These are phyloP conservation scores for Bradypodion ventrale DNA, from an alignment of 2,797 vertebrate species.

Conservation along the genomic window DNA sequence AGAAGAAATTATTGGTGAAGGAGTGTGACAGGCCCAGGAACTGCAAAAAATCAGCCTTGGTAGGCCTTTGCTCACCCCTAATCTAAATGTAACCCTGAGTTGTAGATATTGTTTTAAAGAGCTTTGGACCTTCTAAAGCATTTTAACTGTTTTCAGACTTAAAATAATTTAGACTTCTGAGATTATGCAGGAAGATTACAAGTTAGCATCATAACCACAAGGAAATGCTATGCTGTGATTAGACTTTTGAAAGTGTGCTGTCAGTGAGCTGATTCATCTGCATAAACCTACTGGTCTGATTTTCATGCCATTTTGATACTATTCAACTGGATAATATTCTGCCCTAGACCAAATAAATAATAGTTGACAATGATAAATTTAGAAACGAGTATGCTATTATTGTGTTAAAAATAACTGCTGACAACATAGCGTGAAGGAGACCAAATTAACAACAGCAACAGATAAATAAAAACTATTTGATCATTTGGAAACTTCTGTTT, in stretches of 20 bases:
- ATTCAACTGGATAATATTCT: background rate
- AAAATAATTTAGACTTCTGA: background rate
- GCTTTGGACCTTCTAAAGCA: constrained; percentile 6
- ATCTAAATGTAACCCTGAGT: too few relatives aligned
- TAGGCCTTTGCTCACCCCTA: too few relatives aligned
- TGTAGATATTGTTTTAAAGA: too few relatives aligned
- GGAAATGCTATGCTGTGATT: background rate
- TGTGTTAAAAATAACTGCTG: background rate
- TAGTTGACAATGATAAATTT: constrained; percentile 5
- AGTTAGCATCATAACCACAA: background rate
- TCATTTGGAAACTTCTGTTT: background rate
- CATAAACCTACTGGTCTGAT: background rate
- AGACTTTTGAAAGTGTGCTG: background rate
- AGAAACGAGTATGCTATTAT: background rate
- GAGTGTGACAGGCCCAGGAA: background rate
- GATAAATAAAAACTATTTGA: too few relatives aligned
- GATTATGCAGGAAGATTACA: background rate
- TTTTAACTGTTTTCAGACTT: constrained; percentile 2
- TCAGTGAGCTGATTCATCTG: background rate
- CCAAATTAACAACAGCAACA: too few relatives aligned
- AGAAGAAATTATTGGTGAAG: background rate
- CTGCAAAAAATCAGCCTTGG: too few relatives aligned
- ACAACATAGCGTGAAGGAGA: background rate
- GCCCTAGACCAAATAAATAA: constrained; percentile 22
- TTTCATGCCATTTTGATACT: constrained; percentile 1